A percentile compares a stretch with the other conserved stretches of the same genome.
Conservation (phyloP, 1,140 invertebrate species). For the Camponotus vicinus region DNA sequence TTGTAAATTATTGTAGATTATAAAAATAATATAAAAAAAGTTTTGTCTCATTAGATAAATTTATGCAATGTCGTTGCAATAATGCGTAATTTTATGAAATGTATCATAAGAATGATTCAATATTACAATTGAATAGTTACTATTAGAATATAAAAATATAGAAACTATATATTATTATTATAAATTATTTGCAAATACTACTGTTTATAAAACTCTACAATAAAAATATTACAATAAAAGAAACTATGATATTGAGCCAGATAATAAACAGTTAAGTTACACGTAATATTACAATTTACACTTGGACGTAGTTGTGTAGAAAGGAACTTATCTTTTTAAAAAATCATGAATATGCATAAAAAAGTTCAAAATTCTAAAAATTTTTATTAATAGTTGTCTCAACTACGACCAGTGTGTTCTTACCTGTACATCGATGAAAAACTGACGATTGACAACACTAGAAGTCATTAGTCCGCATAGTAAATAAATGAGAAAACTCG, state of each 20-base stretch:
- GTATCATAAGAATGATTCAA: not conserved
- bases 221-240: not conserved
- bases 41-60: too few relatives aligned
- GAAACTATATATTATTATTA: not conserved
- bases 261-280: not conserved
- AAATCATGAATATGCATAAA: not conserved
- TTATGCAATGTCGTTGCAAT: too few relatives aligned
- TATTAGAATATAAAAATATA: not conserved
- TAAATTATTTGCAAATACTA: too few relatives aligned
- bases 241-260: not conserved
- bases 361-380: not conserved
- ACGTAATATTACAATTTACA: not conserved
- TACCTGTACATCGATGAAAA: conserved; percentile 8
- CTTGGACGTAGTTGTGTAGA: conserved; percentile 1
- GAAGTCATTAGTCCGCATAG: not conserved
- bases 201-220: not conserved
- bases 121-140: not conserved
- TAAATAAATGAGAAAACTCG: not conserved
- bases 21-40: too few relatives aligned
- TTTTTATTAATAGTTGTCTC: not conserved
- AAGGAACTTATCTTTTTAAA: not conserved
- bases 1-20: too few relatives aligned
- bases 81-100: not conserved
- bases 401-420: not conserved
- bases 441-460: not conserved